Conservation (phyloP, 2,888 invertebrate genomes). For the Anticlea derivata region DNA sequence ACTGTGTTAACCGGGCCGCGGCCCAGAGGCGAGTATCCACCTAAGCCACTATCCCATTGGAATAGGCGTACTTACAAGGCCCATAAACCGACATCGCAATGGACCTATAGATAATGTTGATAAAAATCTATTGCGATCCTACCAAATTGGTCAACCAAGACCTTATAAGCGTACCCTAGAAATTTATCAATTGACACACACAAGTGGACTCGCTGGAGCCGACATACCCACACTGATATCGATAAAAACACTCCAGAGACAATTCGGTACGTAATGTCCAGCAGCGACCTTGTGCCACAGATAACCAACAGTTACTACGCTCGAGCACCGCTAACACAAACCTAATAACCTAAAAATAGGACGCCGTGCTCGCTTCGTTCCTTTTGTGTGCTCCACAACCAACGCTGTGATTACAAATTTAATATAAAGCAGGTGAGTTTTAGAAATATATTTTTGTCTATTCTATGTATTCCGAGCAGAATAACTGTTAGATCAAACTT, state of each 20-base stretch:
- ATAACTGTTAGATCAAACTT: no score
- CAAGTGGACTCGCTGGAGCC: conserved; percentile 3
- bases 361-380: conserved; percentile 33
- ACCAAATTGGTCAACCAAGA: not conserved
- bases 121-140: not conserved
- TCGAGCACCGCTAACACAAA: conserved; percentile 35
- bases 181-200: conserved; percentile 2
- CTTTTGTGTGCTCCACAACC: conserved; percentile 30
- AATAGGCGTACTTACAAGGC: no score
- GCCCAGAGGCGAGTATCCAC: no score
- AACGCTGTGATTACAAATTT: conserved; percentile 20
- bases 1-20: no score
- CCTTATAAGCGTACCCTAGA: not conserved
- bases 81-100: no score
- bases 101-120: no score
- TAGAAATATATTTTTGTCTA: conserved; percentile 19
- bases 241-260: conserved; percentile 21
- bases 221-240: conserved; percentile 2
- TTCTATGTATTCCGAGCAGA: no score
- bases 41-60: no score
- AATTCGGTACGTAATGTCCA: conserved; percentile 26
- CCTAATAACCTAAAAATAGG: conserved; percentile 53
- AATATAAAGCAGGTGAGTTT: conserved; percentile 39
- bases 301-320: conserved; percentile 14
- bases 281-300: conserved; percentile 42